Evolutionary conservation across 2,113 vertebrate genomes (phyloP), one percentile per base, ranked within the genome.

Genomic region (Xiphias gladius): DNA sequence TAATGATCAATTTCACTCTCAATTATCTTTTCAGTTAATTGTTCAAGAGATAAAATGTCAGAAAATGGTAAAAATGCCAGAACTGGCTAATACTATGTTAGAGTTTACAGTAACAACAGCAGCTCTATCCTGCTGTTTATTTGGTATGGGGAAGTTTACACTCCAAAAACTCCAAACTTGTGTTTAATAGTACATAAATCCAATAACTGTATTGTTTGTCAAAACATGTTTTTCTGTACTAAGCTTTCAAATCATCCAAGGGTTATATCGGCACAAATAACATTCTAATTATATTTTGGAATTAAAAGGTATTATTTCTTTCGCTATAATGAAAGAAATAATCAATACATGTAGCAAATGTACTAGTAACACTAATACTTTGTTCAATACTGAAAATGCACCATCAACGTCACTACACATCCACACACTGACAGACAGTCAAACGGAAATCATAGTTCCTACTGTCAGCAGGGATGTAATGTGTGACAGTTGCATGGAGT

Each of bases 401-500:
- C 48, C 37, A 59, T 8, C 57, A 46, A 17, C 20, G 20, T 10
- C 30, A 20, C 58, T 11, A 57, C 59, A 62, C 28, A 62, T 12
- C n/a, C 28, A 61, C 7, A 19, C 32, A 52, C 63, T 57, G 39
- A 54, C 41, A 70, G n/a, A n/a, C 48, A 61, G n/a, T 59, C 39
- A 71, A 43, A 46, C 37, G 2, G 17, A 46, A 65, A 30, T 20
- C 58, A 58, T 17, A 79, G 39, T 79, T 79, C 71, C 59, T 79
- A 22, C 46, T 46, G 43, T 69, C 46, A 37, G 61, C 8, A 19
- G 48, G n/a, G 0, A 80, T 76, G 16, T 67, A 59, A 43, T 24
- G 30, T n/a, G 14, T 50, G 71, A 79, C 39, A 37, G 35, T 41
- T 0, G 1, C 28, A 30, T 68, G 39, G 71, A 73, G 69, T 67